A percentile compares a stretch with the other conserved stretches of the same genome.
Evolutionary conservation across 2,888 invertebrate genomes (phyloP).

Genomic region (Cephus pygmeus): DNA sequence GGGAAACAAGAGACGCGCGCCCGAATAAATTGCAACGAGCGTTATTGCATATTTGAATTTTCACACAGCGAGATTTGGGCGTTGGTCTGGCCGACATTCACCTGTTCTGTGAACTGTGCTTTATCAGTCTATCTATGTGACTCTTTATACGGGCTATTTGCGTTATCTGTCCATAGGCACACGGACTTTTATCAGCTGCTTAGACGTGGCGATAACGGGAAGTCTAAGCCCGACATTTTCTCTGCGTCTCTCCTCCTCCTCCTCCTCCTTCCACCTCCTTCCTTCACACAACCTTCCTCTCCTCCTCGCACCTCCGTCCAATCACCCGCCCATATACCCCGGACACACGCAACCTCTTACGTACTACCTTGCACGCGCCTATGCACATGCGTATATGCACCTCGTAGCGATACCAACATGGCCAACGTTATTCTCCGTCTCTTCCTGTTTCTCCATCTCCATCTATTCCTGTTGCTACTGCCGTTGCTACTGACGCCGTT

Average conservation of each 20-base stretch:
- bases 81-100: slow-evolving; percentile 59
- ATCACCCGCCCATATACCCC: background rate
- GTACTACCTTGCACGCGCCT: background rate
- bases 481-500: background rate
- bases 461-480: background rate
- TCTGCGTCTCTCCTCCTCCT: slow-evolving; percentile 12
- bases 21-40: slow-evolving; percentile 25
- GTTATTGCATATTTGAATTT: slow-evolving; percentile 10
- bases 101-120: slow-evolving; percentile 60
- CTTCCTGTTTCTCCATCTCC: background rate
- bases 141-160: slow-evolving; percentile 59
- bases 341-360: background rate
- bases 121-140: slow-evolving; percentile 64
- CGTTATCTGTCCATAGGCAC: slow-evolving; percentile 61
- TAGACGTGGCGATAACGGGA: slow-evolving; percentile 58
- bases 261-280: background rate
- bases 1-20: background rate
- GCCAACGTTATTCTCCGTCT: background rate
- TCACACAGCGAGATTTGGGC: slow-evolving; percentile 46
- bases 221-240: slow-evolving; percentile 20
- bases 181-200: slow-evolving; percentile 65
- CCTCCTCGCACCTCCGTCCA: background rate
- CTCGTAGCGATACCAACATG: background rate
- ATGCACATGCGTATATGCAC: background rate
- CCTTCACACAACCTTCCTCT: background rate